Evolutionary conservation across 2,888 invertebrate genomes (phyloP).

Genomic region (Sacculina carcini): DNA sequence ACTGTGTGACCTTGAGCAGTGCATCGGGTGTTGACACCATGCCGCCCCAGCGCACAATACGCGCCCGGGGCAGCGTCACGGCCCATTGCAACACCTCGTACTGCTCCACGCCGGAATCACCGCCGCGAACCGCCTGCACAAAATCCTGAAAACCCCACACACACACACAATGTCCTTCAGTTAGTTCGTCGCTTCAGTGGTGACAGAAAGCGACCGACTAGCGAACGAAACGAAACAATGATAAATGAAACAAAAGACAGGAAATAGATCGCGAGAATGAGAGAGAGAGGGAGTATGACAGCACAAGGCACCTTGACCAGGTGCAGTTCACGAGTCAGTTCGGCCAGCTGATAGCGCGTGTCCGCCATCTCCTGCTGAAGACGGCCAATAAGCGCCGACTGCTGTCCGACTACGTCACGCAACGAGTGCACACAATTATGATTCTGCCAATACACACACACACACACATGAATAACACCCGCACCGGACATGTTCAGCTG

Average conservation of each 20-base stretch:
- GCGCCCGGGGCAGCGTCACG: slow-evolving; percentile 45
- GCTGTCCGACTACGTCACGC: slow-evolving; percentile 51
- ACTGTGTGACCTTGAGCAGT: slow-evolving; percentile 42
- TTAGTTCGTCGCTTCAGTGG: not conserved
- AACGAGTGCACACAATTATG: slow-evolving; percentile 82
- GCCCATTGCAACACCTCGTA: slow-evolving; percentile 81
- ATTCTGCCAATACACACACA: slow-evolving; percentile 24
- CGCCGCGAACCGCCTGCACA: slow-evolving; percentile 71
- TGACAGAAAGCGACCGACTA: not conserved
- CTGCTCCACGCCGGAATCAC: slow-evolving; percentile 77
- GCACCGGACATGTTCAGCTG: no score
- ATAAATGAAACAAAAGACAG: no score
- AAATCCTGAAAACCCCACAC: slow-evolving; percentile 39
- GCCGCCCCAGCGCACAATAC: slow-evolving; percentile 89
- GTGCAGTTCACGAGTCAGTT: slow-evolving; percentile 65
- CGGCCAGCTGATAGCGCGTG: slow-evolving; percentile 59
- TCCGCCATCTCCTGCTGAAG: slow-evolving; percentile 64
- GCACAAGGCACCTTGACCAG: slow-evolving; percentile 50
- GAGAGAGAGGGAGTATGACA: not conserved
- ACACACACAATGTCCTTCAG: not conserved
- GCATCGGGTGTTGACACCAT: slow-evolving; percentile 96
- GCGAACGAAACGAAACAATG: no score
- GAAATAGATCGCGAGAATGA: not conserved
- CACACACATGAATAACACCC: not conserved
- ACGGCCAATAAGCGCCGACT: slow-evolving; percentile 59